Evolutionary conservation across 2,888 invertebrate genomes (phyloP).

Genomic region (Flabesymbios commensalis): DNA sequence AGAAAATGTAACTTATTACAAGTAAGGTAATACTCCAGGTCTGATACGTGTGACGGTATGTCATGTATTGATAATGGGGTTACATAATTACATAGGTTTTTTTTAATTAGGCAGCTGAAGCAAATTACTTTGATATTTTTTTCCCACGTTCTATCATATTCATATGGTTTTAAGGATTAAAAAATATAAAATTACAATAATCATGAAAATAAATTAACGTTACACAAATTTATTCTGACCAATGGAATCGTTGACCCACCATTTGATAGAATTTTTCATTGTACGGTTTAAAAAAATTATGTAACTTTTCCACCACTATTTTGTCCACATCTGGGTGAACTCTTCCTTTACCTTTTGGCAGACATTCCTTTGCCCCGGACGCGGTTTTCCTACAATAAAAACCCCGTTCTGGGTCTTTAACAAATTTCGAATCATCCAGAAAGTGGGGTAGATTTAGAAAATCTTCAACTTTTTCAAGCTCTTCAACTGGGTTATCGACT

Average conservation of each 20-base stretch:
- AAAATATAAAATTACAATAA: too few species aligned
- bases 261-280: slow-evolving; percentile 69
- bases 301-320: slow-evolving; percentile 61
- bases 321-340: slow-evolving; percentile 86
- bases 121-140: too few species aligned
- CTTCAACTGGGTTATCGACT: slow-evolving; percentile 50
- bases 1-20: too few species aligned
- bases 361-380: slow-evolving; percentile 67
- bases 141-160: too few species aligned
- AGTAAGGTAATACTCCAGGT: too few species aligned
- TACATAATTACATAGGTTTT: too few species aligned
- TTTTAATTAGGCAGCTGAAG: too few species aligned
- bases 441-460: slow-evolving; percentile 51
- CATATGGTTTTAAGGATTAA: too few species aligned
- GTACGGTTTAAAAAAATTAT: slow-evolving; percentile 48
- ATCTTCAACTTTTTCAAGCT: slow-evolving; percentile 50
- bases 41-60: too few species aligned
- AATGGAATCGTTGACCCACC: slow-evolving; percentile 88
- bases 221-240: too few species aligned
- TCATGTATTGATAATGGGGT: too few species aligned
- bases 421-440: slow-evolving; percentile 75
- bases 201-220: too few species aligned
- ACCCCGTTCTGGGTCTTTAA: slow-evolving; percentile 95
- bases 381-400: slow-evolving; percentile 76
- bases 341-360: slow-evolving; percentile 84